Evolutionary conservation across 2,797 vertebrate genomes (phyloP).

Genomic region (Philypnodon macrostomus): DNA sequence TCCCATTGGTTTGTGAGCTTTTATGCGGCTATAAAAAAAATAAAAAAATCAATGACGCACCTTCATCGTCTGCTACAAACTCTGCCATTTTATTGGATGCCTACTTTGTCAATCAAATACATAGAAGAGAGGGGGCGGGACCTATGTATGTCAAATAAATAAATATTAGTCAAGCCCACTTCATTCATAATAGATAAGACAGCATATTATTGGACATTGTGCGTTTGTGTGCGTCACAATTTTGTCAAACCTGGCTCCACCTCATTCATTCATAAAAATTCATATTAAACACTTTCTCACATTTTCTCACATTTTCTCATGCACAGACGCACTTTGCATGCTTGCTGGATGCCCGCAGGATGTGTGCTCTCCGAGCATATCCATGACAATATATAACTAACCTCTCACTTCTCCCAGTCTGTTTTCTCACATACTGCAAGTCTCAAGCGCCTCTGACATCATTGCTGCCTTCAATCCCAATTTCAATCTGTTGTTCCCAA

Average conservation of each 20-base stretch:
- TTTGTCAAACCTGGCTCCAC: conserved; percentile 56
- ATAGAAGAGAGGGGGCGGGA: conserved; percentile 27
- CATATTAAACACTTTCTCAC: conserved; percentile 21
- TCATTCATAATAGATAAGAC: conserved; percentile 40
- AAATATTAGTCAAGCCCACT: conserved; percentile 53
- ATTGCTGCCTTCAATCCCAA: conserved; percentile 10
- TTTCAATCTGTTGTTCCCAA: neutral
- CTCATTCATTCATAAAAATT: conserved; percentile 12
- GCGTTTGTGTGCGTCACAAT: conserved; percentile 60
- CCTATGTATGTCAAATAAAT: conserved; percentile 31
- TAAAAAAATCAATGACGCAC: conserved; percentile 64
- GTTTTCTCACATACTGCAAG: conserved; percentile 34
- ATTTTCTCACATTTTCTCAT: conserved; percentile 30
- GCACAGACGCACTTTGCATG: conserved; percentile 32
- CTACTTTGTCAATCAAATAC: conserved; percentile 56
- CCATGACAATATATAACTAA: neutral
- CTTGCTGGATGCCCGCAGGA: conserved; percentile 7
- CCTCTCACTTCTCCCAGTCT: neutral
- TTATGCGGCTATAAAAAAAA: conserved; percentile 29
- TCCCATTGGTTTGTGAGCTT: conserved; percentile 55
- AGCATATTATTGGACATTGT: conserved; percentile 25
- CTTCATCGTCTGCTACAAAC: conserved; percentile 25
- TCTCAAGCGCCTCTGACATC: conserved; percentile 14
- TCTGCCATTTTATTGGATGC: conserved; percentile 57
- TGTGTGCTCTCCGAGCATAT: conserved; percentile 5